These are phyloP conservation scores for Aromia moschata DNA, from an alignment of 2,888 invertebrate genomes.

Conservation along the genomic window DNA sequence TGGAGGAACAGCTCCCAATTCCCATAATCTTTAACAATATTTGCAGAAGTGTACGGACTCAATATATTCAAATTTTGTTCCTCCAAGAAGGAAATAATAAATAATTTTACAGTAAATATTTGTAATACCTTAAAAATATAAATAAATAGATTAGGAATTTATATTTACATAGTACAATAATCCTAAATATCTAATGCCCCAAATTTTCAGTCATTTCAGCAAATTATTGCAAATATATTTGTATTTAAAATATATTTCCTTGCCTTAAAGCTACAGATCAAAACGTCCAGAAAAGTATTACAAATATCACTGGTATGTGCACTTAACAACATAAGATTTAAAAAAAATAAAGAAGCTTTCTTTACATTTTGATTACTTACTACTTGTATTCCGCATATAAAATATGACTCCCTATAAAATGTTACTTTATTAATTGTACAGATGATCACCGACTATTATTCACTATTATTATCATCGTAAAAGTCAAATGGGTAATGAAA, in stretches of 20 bases:
- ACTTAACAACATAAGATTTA: slow-evolving; percentile 14
- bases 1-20: neutral
- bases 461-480: slow-evolving; percentile 28
- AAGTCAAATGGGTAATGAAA: slow-evolving; percentile 28
- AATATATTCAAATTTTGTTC: neutral
- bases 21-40: neutral
- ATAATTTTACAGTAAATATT: slow-evolving; percentile 9
- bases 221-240: neutral
- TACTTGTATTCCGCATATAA: slow-evolving; percentile 35
- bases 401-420: slow-evolving; percentile 40
- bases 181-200: neutral
- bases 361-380: slow-evolving; percentile 34
- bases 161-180: neutral
- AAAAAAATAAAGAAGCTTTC: slow-evolving; percentile 28
- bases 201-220: neutral
- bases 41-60: too few relatives aligned
- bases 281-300: slow-evolving; percentile 9
- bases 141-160: slow-evolving; percentile 1
- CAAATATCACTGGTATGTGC: slow-evolving; percentile 13
- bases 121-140: slow-evolving; percentile 9
- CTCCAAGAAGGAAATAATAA: neutral
- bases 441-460: slow-evolving; percentile 31
- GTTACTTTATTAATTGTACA: slow-evolving; percentile 37
- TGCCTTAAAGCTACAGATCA: slow-evolving; percentile 8
- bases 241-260: neutral